phyloP scores from a whole-genome alignment of 2,797 vertebrate species.

The Rhinatrema bivittatum region DNA sequence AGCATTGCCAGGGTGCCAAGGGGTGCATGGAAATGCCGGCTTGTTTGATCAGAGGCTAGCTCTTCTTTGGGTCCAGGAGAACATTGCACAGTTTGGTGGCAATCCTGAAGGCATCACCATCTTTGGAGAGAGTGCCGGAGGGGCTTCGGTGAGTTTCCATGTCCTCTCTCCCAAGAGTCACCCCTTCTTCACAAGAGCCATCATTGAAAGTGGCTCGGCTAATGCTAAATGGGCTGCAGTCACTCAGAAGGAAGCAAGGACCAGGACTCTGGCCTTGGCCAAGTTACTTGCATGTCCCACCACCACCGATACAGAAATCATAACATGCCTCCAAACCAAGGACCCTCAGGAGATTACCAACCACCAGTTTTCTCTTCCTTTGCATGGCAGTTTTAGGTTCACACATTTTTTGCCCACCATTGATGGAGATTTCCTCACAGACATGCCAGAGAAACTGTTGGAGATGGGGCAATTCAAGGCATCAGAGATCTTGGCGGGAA shows the following conservation, averaged over 20 bases:
- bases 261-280: slow-evolving; percentile 41
- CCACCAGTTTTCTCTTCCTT: slow-evolving; percentile 17
- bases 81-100: slow-evolving; percentile 61
- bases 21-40: slow-evolving; percentile 50
- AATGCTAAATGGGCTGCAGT: slow-evolving; percentile 48
- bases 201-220: slow-evolving; percentile 56
- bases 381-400: not conserved
- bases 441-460: slow-evolving; percentile 43
- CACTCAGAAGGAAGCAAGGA: slow-evolving; percentile 24
- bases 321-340: slow-evolving; percentile 44
- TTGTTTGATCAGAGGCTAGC: slow-evolving; percentile 63
- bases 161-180: slow-evolving; percentile 57
- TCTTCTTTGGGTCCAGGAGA: slow-evolving; percentile 54
- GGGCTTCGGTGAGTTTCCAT: slow-evolving; percentile 53
- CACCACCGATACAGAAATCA: slow-evolving; percentile 18
- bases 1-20: slow-evolving; percentile 41
- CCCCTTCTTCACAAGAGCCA: slow-evolving; percentile 46
- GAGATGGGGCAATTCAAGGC: slow-evolving; percentile 26
- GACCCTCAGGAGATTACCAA: slow-evolving; percentile 20
- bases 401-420: slow-evolving; percentile 38
- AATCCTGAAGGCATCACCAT: slow-evolving; percentile 55
- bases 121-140: slow-evolving; percentile 65
- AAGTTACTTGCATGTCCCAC: slow-evolving; percentile 39
- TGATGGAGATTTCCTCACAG: slow-evolving; percentile 51
- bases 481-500: slow-evolving; percentile 50